Base-by-base conservation (phyloP, 2,797 vertebrate species). In the Oryzias dopingdopingensis region DNA sequence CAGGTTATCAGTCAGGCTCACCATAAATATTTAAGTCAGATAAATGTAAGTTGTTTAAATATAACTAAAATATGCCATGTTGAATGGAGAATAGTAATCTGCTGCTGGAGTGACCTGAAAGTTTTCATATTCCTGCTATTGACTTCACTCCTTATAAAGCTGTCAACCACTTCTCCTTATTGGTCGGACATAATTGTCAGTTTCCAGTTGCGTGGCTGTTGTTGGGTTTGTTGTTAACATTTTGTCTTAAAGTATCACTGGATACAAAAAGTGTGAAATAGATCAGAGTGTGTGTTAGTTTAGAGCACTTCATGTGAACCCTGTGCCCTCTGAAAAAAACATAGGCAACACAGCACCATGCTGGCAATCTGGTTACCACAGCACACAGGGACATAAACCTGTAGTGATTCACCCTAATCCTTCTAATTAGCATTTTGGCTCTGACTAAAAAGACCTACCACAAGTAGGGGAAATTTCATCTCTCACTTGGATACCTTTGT, bases 151-250 rank as follows among this genome's bases (percentile, higher is more conserved):
- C 64, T 63, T 43, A 17, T 48, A 72, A 63, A 67, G 67, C 60
- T 50, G 23, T 53, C 62, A 69, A 64, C 47, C 49, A 55, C 49
- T 67, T 73, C 44, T 49, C 49, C 55, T 78, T 66, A 45, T 42
- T 59, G 65, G 67, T 52, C 81, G 42, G 59, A 63, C 49, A 79
- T 85, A 88, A 90, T 88, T 88, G 76, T 18, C 88, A 1, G 67
- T 67, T 87, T 45, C 8, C 24, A 57, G 56, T 71, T 64, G 58
- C 63, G 71, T 63, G 72, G 77, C 77, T 84, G 70, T 80, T 59
- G 72, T 60, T 72, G 76, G 62, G 88, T 88, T 87, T 87, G 76
- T 79, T 84, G 58, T 82, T 82, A 62, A 79, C 74, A 75, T 76
- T 79, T 87, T 51, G 23, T 63, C 64, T 62, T 68, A 57, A 16